Base-by-base conservation (phyloP, 1,140 invertebrate genomes). In the Brachionus rubens region DNA sequence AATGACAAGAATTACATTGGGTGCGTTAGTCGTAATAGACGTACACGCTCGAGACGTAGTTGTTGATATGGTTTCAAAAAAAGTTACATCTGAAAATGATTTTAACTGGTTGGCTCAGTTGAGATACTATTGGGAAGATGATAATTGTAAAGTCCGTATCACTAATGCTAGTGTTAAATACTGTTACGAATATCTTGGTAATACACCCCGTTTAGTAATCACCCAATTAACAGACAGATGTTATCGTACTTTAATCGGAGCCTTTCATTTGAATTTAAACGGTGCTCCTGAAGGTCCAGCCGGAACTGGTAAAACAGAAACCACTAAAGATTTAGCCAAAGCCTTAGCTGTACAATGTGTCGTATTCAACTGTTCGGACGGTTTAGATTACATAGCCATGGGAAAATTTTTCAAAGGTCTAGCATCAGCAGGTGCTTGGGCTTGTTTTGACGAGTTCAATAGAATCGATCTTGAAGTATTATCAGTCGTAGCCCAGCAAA, bases 271-370 rank as follows among this genome's bases (percentile, higher is more conserved):
- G 62, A 84, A 86, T 78, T 78, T 85, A 75, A 86, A 86, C 62
- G 85, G 84, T 30, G 65, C 76, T 30, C 75, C 75, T 1, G 75
- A 76, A 76, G 75, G 75, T 33, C 75, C 75, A 24, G 75, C 75
- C 28, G 90, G 90, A 1, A 93, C 91, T 0, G 92, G 92, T 14
- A 93, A 93, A 77, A 86, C 85, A 41, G 85, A 86, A 78, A 86
- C 85, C 5, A 84, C 83, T 0, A 86, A 86, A 79, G 85, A 86
- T 81, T 77, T 86, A 41, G 85, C 85, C 52, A 86, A 86, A 78
- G 85, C 85, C 30, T 47, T 86, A 10, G 85, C 84, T 76, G 84
- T 86, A 24, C 85, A 86, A 79, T 86, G 85, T 81, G 82, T 86
- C 3, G 85, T 86, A 14, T 86, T 86, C 79, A 85, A 86, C 79